Evolutionary conservation across 1,140 invertebrate genomes (phyloP).

Genomic region (Zaprionus ornatus): DNA sequence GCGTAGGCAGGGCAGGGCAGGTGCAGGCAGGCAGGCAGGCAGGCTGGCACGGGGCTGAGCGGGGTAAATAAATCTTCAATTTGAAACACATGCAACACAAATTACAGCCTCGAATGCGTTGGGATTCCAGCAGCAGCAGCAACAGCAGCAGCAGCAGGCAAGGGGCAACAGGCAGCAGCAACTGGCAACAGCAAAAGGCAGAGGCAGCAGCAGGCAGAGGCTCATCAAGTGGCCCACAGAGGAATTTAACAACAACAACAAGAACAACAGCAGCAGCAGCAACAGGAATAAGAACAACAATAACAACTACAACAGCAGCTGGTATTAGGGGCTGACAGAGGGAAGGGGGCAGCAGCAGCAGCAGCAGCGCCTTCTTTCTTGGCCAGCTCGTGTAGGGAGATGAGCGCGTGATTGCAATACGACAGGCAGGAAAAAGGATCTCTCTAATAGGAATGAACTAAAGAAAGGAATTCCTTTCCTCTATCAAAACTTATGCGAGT

Average conservation of each 20-base stretch:
- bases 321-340: neutral
- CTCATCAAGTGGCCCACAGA: conserved; percentile 58
- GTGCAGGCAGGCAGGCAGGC: neutral
- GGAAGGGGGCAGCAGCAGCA: neutral
- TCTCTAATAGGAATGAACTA: too few relatives aligned
- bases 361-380: neutral
- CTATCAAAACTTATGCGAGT: too few relatives aligned
- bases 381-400: neutral
- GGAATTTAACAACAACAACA: conserved; percentile 50
- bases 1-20: neutral
- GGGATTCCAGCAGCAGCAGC: conserved; percentile 42
- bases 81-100: conserved; percentile 82
- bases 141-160: conserved; percentile 8
- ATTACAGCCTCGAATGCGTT: conserved; percentile 72
- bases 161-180: conserved; percentile 27
- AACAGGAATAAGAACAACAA: conserved; percentile 15
- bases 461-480: too few relatives aligned
- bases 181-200: conserved; percentile 28
- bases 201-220: conserved; percentile 25
- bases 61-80: conserved; percentile 80
- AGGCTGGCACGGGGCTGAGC: conserved; percentile 8
- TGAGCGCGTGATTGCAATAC: neutral
- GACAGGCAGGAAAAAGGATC: too few relatives aligned
- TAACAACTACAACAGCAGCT: neutral
- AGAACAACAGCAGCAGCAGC: neutral